Conservation (phyloP, 1,140 invertebrate species). For the Sinella curviseta region DNA sequence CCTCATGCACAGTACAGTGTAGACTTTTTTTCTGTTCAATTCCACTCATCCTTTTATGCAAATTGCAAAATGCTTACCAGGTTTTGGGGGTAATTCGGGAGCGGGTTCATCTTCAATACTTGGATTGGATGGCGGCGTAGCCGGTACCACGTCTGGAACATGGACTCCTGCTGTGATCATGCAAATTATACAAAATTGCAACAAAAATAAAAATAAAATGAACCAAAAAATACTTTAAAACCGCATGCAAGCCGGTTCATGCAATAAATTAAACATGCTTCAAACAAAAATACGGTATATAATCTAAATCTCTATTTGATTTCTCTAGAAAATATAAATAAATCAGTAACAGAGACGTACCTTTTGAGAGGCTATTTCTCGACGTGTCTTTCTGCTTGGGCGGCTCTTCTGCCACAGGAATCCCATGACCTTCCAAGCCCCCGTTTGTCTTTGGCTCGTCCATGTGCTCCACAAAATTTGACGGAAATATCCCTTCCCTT, state of each 20-base stretch:
- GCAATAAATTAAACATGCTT: no score
- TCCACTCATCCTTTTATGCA: neutral
- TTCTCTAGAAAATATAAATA: neutral
- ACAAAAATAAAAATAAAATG: neutral
- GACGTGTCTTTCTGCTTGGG: conserved; percentile 12
- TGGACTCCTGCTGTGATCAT: conserved; percentile 25
- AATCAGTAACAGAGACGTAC: neutral
- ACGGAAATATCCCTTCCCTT: conserved; percentile 82
- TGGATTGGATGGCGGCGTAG: conserved; percentile 1
- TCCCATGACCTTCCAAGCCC: conserved; percentile 44
- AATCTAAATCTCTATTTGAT: no score
- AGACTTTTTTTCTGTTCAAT: no score
- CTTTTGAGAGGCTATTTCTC: neutral
- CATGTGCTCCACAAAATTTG: conserved; percentile 77
- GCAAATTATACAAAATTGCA: conserved; percentile 9
- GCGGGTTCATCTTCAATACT: conserved; percentile 49
- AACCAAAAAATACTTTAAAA: neutral
- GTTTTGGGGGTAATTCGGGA: conserved; percentile 59
- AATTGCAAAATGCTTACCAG: conserved; percentile 51
- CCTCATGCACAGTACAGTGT: no score
- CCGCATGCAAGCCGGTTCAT: neutral
- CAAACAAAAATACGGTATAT: no score
- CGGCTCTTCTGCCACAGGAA: neutral
- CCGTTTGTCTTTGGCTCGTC: conserved; percentile 50
- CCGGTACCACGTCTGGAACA: conserved; percentile 43